phyloP scores from a whole-genome alignment of 2,797 vertebrate genomes.

The Pangasius sanitwongsei region DNA sequence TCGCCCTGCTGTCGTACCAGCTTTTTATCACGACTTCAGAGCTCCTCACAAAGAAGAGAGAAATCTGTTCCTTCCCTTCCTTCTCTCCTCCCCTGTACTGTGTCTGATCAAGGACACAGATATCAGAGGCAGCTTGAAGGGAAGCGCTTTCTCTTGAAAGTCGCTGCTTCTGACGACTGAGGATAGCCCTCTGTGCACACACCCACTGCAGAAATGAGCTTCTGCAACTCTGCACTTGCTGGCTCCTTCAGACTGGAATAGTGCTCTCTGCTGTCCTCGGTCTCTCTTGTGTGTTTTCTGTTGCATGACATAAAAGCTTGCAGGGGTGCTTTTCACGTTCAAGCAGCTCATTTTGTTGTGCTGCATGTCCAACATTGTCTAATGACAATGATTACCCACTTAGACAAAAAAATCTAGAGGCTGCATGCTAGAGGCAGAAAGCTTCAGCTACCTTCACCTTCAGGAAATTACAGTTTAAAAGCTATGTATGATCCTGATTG shows the following conservation, averaged over 20 bases:
- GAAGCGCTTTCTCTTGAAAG: constrained; percentile 43
- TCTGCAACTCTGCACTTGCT: constrained; percentile 29
- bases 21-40: constrained; percentile 45
- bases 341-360: constrained; percentile 21
- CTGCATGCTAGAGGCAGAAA: constrained; percentile 9
- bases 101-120: constrained; percentile 49
- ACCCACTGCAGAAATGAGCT: constrained; percentile 27
- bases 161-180: constrained; percentile 38
- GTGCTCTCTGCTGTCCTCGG: constrained; percentile 43
- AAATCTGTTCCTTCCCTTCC: constrained; percentile 36
- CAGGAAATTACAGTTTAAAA: constrained; percentile 10
- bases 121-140: constrained; percentile 47
- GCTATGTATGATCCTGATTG: constrained; percentile 10
- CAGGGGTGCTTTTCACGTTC: constrained; percentile 21
- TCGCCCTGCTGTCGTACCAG: constrained; percentile 24
- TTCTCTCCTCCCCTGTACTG: constrained; percentile 32
- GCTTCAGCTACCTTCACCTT: constrained; percentile 19
- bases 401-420: constrained; percentile 33
- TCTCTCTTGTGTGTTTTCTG: constrained; percentile 37
- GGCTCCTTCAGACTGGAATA: constrained; percentile 37
- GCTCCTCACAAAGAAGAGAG: constrained; percentile 32
- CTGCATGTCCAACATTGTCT: constrained; percentile 7
- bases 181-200: constrained; percentile 31
- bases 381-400: constrained; percentile 25
- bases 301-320: constrained; percentile 15